Evolutionary conservation across 1,140 invertebrate genomes (phyloP).

Genomic region (Caenorhabditis tropicalis): DNA sequence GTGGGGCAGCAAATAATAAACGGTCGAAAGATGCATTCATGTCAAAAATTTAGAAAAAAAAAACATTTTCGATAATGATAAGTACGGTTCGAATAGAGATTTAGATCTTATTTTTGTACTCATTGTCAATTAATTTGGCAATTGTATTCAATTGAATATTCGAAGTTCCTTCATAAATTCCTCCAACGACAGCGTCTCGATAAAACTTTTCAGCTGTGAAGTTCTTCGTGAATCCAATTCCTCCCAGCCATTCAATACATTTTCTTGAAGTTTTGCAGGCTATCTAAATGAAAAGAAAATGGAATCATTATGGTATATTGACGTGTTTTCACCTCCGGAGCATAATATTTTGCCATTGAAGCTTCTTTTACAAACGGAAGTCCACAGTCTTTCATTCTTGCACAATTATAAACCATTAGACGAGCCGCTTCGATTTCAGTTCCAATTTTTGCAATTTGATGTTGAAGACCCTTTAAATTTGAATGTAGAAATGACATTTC

Average conservation of each 20-base stretch:
- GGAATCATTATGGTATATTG: not conserved
- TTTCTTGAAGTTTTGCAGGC: conserved; percentile 74
- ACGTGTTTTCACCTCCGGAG: conserved; percentile 73
- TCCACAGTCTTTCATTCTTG: conserved; percentile 74
- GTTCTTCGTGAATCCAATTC: conserved; percentile 92
- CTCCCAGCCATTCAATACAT: conserved; percentile 96
- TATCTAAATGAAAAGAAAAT: not conserved
- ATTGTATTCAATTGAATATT: conserved; percentile 97
- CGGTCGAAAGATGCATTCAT: too few relatives aligned
- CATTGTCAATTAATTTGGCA: conserved; percentile 83
- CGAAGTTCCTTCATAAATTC: conserved; percentile 97
- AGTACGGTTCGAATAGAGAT: too few relatives aligned
- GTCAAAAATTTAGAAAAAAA: too few relatives aligned
- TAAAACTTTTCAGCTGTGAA: conserved; percentile 96
- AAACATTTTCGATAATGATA: too few relatives aligned
- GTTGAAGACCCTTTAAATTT: conserved; percentile 85
- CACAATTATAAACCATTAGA: conserved; percentile 90
- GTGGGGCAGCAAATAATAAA: not conserved
- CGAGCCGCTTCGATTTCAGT: conserved; percentile 88
- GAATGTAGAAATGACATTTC: not conserved
- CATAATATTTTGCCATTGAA: conserved; percentile 90
- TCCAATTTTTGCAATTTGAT: conserved; percentile 87
- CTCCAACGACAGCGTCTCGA: conserved; percentile 77
- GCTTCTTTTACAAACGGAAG: conserved; percentile 84
- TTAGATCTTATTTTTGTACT: conserved; percentile 73